Conservation (phyloP, 2,797 vertebrate genomes). For the Ispidina lecontei region DNA sequence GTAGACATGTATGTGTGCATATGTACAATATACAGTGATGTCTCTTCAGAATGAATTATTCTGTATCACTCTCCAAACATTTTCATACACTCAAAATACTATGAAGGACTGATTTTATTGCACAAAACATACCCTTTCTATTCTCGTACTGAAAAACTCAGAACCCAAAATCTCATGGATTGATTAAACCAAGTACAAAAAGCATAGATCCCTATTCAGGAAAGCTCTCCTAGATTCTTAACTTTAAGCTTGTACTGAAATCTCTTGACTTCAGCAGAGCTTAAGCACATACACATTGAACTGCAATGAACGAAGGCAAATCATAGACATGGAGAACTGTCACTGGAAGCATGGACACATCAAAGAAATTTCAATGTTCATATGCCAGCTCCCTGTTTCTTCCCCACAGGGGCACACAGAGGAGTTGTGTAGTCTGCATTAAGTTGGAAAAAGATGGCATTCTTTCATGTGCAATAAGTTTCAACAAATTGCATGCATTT, state of each 20-base stretch:
- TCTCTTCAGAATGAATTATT: slow-evolving; percentile 63
- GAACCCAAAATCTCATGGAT: slow-evolving; percentile 64
- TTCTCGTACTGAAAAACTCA: slow-evolving; percentile 55
- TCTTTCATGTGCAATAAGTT: slow-evolving; percentile 66
- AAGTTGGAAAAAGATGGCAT: slow-evolving; percentile 22
- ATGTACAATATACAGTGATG: slow-evolving; percentile 27
- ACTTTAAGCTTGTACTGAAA: slow-evolving; percentile 50
- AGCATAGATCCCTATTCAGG: slow-evolving; percentile 59
- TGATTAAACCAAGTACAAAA: slow-evolving; percentile 66
- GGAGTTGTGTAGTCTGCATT: not conserved
- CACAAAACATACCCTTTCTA: slow-evolving; percentile 27
- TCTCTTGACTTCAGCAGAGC: slow-evolving; percentile 34
- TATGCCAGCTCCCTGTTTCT: slow-evolving; percentile 20
- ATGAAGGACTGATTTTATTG: slow-evolving; percentile 46
- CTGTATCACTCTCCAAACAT: slow-evolving; percentile 55
- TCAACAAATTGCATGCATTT: slow-evolving; percentile 64
- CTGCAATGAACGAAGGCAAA: not conserved
- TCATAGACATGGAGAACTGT: slow-evolving; percentile 7
- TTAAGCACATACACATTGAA: slow-evolving; percentile 47
- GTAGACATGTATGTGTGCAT: slow-evolving; percentile 41
- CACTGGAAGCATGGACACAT: not conserved
- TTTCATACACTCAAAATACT: slow-evolving; percentile 21
- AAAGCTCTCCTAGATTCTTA: slow-evolving; percentile 17
- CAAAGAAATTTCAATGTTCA: slow-evolving; percentile 58
- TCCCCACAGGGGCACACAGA: slow-evolving; percentile 30